Conservation (phyloP, 1,140 invertebrate genomes). For the Eurosta solidaginis region DNA sequence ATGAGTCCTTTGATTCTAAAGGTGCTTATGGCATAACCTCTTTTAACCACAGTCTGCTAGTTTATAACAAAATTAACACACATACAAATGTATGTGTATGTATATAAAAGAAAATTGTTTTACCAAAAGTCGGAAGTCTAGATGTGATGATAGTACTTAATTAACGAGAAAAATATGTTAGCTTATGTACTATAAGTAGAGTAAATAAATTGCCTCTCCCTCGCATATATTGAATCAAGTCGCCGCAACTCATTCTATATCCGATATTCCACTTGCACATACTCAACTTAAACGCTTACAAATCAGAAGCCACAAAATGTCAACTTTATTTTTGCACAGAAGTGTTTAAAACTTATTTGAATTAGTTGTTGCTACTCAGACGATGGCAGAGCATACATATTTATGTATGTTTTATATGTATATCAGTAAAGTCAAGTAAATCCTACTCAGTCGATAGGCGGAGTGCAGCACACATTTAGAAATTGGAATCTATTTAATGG, state of each 20-base stretch:
- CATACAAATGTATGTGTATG: too few relatives aligned
- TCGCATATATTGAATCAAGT: too few relatives aligned
- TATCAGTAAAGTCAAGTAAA: background rate
- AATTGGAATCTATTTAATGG: conserved; percentile 15
- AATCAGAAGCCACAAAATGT: conserved; percentile 44
- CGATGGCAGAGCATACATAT: background rate
- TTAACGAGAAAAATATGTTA: too few relatives aligned
- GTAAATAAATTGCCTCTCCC: too few relatives aligned
- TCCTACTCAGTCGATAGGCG: background rate
- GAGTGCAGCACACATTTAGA: background rate
- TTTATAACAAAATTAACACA: too few relatives aligned
- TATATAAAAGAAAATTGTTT: too few relatives aligned
- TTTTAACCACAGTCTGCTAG: too few relatives aligned
- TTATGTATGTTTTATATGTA: background rate
- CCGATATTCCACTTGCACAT: background rate
- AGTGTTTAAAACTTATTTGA: conserved; percentile 32
- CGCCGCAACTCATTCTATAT: background rate
- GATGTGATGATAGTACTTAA: too few relatives aligned
- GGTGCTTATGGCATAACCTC: too few relatives aligned
- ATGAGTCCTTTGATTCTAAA: too few relatives aligned
- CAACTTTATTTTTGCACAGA: conserved; percentile 44
- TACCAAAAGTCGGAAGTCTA: too few relatives aligned
- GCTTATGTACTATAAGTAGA: too few relatives aligned
- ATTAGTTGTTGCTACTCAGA: background rate
- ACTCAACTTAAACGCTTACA: conserved; percentile 27